Percentiles rank a stretch among this genome's conserved stretches.
These are phyloP conservation scores for Copidosoma floridanum DNA, from an alignment of 1,140 invertebrate species.

Conservation along the genomic window DNA sequence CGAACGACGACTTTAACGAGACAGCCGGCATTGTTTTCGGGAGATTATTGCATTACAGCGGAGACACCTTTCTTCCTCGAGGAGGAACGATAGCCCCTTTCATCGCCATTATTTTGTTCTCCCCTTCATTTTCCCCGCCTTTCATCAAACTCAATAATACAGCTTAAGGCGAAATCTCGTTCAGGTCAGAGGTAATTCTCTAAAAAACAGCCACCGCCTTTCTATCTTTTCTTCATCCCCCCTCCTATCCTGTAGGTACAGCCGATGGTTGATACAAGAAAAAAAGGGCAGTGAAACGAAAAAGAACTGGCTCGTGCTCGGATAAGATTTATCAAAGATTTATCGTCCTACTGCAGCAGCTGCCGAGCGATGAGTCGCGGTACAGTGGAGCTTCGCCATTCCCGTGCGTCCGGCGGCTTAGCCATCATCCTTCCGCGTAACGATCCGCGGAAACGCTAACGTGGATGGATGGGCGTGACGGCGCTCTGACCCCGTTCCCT, in stretches of 20 bases:
- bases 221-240: background rate
- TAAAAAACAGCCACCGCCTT: background rate
- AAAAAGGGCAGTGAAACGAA: background rate
- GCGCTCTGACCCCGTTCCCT: background rate
- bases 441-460: constrained; percentile 6
- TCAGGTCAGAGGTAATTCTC: background rate
- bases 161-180: background rate
- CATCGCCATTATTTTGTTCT: no score
- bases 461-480: background rate
- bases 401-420: background rate
- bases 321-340: constrained; percentile 27
- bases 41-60: background rate
- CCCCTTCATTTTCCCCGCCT: no score
- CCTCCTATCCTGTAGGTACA: background rate
- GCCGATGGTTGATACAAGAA: background rate
- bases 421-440: background rate
- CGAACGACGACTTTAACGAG: no score
- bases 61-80: background rate
- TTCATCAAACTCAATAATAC: constrained; percentile 11
- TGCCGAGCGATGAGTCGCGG: background rate
- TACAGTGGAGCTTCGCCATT: background rate
- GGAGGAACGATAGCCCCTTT: background rate
- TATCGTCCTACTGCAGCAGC: no score
- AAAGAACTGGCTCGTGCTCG: background rate
- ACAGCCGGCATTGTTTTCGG: constrained; percentile 1